A percentile compares a stretch with the other conserved stretches of the same genome.
These are phyloP conservation scores for Invenusta paracnida DNA, from an alignment of 2,888 invertebrate species.

Conservation along the genomic window DNA sequence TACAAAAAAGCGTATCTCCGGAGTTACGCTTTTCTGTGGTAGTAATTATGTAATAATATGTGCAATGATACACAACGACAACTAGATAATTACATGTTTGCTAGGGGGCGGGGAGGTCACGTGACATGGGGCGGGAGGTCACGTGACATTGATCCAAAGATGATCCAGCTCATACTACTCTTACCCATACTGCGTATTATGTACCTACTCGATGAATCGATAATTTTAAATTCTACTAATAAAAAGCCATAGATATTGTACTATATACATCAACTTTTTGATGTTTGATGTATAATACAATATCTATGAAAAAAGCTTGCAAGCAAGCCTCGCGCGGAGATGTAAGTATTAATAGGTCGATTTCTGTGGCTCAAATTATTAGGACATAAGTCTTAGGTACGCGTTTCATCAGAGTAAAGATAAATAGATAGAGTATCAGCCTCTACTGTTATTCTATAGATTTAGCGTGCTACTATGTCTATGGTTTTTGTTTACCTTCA, in stretches of 20 bases:
- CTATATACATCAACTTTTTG: no score
- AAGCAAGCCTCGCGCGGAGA: not conserved
- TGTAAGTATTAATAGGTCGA: no score
- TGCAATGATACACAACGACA: conserved; percentile 7
- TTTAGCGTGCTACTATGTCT: no score
- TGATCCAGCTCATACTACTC: not conserved
- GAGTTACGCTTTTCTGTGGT: not conserved
- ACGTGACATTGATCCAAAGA: conserved; percentile 6
- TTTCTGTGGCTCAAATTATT: no score
- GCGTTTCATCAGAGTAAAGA: no score
- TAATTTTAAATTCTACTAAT: not conserved
- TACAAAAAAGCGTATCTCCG: not conserved
- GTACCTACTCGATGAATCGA: conserved; percentile 8
- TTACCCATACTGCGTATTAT: not conserved
- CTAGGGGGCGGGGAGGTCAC: conserved; percentile 8
- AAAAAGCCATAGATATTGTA: no score
- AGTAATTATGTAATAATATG: conserved; percentile 3
- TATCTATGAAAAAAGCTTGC: no score
- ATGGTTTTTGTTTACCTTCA: no score
- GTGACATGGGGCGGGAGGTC: not conserved
- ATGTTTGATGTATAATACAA: no score
- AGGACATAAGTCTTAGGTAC: no score
- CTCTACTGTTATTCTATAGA: no score
- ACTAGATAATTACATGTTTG: conserved; percentile 23
- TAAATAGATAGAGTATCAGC: no score